Conservation (phyloP, 2,113 vertebrate species). For the Oophaga pumilio region DNA sequence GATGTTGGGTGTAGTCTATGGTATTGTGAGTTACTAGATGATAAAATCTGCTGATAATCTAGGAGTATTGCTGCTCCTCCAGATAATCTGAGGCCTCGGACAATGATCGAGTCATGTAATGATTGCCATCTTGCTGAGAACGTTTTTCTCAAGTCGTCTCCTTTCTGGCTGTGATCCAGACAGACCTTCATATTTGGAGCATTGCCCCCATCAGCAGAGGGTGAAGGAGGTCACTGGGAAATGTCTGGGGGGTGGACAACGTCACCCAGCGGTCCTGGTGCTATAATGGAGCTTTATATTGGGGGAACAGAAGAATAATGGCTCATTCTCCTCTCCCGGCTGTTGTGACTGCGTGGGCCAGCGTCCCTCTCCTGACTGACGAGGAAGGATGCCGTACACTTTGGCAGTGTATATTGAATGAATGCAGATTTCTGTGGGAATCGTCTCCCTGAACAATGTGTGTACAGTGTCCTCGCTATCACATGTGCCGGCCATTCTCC, state of each 20-base stretch:
- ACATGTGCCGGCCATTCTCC: background rate
- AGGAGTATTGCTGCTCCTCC: background rate
- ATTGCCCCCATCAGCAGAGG: slow-evolving; percentile 12
- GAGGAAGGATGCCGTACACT: background rate
- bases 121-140: too few species aligned
- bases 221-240: slow-evolving; percentile 43
- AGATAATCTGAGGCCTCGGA: too few species aligned
- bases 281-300: slow-evolving; percentile 30
- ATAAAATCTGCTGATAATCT: too few species aligned
- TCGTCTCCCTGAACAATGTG: slow-evolving; percentile 17
- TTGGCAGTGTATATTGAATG: slow-evolving; percentile 2
- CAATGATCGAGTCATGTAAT: too few species aligned
- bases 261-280: background rate
- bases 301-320: slow-evolving; percentile 27
- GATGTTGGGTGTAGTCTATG: too few species aligned
- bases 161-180: background rate
- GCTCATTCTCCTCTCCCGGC: slow-evolving; percentile 29
- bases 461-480: background rate
- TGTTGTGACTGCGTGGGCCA: slow-evolving; percentile 28
- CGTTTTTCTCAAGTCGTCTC: too few species aligned
- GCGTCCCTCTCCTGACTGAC: background rate
- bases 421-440: slow-evolving; percentile 23
- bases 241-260: slow-evolving; percentile 22
- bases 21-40: too few species aligned
- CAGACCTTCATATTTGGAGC: background rate